Evolutionary conservation across 2,113 vertebrate genomes (phyloP).

Genomic region (Melanotaenia duboulayi): DNA sequence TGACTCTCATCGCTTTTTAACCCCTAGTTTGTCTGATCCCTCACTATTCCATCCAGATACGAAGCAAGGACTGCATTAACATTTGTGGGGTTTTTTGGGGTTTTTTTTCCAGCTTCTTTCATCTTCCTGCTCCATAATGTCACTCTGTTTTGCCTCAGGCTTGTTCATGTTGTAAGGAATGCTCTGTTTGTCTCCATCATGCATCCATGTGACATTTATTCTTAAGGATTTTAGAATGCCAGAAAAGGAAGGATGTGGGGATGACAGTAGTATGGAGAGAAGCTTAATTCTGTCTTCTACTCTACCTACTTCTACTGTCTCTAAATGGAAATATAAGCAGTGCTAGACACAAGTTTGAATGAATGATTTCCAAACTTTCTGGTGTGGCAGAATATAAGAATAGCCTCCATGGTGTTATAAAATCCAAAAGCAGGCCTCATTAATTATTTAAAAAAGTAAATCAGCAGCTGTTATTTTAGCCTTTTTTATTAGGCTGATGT

Average conservation of each 20-base stretch:
- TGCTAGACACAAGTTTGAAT: too few species aligned
- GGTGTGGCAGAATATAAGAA: too few species aligned
- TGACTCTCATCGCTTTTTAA: slow-evolving; percentile 4
- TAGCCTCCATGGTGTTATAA: too few species aligned
- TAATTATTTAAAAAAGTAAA: not conserved
- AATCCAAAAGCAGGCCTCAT: slow-evolving; percentile 4
- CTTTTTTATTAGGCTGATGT: not conserved
- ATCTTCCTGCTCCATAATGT: too few species aligned
- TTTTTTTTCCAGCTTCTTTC: not conserved
- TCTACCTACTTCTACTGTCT: too few species aligned
- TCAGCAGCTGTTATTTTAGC: not conserved
- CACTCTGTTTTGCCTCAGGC: not conserved
- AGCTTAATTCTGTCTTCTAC: not conserved
- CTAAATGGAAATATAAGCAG: too few species aligned
- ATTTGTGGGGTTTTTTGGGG: not conserved
- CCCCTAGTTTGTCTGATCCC: slow-evolving; percentile 1
- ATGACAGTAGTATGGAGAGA: not conserved
- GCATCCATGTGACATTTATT: not conserved
- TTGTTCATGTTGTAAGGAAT: not conserved
- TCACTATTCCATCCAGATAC: slow-evolving; percentile 29
- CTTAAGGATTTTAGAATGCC: not conserved
- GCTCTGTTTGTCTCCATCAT: not conserved
- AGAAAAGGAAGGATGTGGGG: not conserved
- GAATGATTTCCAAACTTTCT: too few species aligned
- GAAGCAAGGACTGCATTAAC: not conserved